Evolutionary conservation across 2,797 vertebrate genomes (phyloP), one percentile per base, ranked within the genome.

Genomic region (Odontamblyopus rebecca): DNA sequence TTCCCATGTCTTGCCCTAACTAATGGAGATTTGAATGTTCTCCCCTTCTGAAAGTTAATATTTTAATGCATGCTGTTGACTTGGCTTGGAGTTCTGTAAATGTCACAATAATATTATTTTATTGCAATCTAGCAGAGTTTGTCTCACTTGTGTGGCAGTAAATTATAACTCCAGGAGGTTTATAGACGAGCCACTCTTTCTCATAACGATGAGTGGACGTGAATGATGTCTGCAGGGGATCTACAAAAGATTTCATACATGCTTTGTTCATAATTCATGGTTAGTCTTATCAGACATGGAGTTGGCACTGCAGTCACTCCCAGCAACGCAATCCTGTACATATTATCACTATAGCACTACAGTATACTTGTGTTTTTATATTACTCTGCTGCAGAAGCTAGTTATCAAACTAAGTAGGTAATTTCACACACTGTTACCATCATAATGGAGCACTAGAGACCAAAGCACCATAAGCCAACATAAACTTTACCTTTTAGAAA

Each of bases 191-290:
- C 70, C 7, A 54, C 38, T 56, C 1, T 5, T 60, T 19, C 18
- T 68, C 50, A 29, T 57, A 38, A 27, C 12, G 7, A 29, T 23
- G 18, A 3, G 29, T 7, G 54, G 13, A 26, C 50, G 2, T 60
- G 67, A 72, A 16, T 77, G 15, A 54, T 48, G 29, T 54, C 71
- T 59, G 13, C 30, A 4, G 8, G 9, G 0, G 18, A n/a, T 8
- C 51, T 61, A 19, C 51, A 71, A 50, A 68, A 67, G 48, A 51
- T 56, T 44, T 65, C 6, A 18, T 26, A 44, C 29, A 48, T 8
- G 67, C 27, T 62, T 32, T 60, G n/a, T 4, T 48, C n/a, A 19
- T 70, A 26, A 68, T 60, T 79, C 16, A 56, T 54, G 73, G 68
- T 57, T 65, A 65, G 50, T 32, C n/a, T 32, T 64, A 2, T 51